Percentiles rank a stretch among this genome's conserved stretches.
These are phyloP conservation scores for Pachydiplax longipennis DNA, from an alignment of 2,888 invertebrate species.

Conservation along the genomic window DNA sequence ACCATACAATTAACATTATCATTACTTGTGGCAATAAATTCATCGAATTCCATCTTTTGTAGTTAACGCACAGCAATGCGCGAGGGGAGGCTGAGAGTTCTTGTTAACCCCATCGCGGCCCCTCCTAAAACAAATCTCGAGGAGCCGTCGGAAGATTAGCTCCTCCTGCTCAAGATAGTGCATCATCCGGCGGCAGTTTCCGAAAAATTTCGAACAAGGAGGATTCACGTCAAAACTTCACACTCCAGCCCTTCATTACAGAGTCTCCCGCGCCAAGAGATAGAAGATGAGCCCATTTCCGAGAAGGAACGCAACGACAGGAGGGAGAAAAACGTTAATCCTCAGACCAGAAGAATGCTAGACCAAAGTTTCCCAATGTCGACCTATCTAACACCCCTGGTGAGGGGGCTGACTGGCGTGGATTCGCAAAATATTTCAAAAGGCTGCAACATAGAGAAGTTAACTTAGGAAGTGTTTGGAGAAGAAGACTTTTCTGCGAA, in stretches of 20 bases:
- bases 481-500: neutral
- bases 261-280: neutral
- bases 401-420: neutral
- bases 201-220: neutral
- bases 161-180: neutral
- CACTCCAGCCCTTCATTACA: neutral
- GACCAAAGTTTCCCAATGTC: neutral
- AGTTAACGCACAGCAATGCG: neutral
- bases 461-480: neutral
- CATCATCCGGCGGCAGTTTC: neutral
- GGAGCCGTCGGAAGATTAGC: neutral
- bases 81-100: neutral
- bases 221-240: neutral
- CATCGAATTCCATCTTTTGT: neutral
- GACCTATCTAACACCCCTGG: neutral
- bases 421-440: neutral
- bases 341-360: neutral
- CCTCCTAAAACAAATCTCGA: too few species aligned
- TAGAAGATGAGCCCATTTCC: neutral
- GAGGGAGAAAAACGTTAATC: neutral
- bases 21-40: too few species aligned
- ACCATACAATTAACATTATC: too few species aligned
- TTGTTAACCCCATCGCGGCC: too few species aligned
- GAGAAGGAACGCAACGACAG: neutral
- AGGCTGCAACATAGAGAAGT: neutral